A percentile compares a stretch with the other conserved stretches of the same genome.
Evolutionary conservation across 2,797 vertebrate species (phyloP).

Genomic region (Megaceryle alcyon): DNA sequence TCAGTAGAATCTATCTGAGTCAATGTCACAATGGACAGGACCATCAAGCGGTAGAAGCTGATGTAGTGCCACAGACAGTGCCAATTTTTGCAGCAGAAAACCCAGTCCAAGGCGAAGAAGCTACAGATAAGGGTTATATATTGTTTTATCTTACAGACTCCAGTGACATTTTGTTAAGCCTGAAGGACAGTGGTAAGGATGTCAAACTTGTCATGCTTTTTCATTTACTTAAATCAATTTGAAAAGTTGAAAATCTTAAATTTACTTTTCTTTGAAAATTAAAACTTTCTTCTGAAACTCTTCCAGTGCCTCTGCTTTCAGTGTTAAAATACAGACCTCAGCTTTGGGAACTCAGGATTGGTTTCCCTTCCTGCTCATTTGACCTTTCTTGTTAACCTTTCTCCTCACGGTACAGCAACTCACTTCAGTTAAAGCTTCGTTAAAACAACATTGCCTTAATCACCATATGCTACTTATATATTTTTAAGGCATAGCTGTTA

Average conservation of each 20-base stretch:
- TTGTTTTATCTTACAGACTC: background rate
- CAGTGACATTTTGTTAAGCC: background rate
- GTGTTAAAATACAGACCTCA: background rate
- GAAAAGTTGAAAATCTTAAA: background rate
- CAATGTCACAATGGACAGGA: background rate
- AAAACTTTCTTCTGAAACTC: background rate
- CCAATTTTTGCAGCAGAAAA: slow-evolving; percentile 1
- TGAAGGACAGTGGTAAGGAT: background rate
- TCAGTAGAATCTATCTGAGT: slow-evolving; percentile 3
- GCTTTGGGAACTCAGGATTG: background rate
- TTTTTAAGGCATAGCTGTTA: slow-evolving; percentile 50
- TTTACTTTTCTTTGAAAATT: background rate
- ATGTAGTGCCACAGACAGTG: background rate
- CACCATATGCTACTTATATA: slow-evolving; percentile 45
- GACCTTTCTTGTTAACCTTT: slow-evolving; percentile 21
- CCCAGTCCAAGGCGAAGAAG: background rate
- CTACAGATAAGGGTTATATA: slow-evolving; percentile 1
- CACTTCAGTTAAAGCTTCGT: slow-evolving; percentile 47
- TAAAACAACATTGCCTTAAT: slow-evolving; percentile 33
- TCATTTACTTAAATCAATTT: background rate
- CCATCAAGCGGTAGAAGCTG: background rate
- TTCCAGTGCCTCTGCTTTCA: background rate
- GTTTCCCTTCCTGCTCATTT: background rate
- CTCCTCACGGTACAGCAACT: slow-evolving; percentile 21
- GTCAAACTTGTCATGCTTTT: background rate